Evolutionary conservation across 2,113 vertebrate species (phyloP).

Genomic region (Neoarius graeffei): DNA sequence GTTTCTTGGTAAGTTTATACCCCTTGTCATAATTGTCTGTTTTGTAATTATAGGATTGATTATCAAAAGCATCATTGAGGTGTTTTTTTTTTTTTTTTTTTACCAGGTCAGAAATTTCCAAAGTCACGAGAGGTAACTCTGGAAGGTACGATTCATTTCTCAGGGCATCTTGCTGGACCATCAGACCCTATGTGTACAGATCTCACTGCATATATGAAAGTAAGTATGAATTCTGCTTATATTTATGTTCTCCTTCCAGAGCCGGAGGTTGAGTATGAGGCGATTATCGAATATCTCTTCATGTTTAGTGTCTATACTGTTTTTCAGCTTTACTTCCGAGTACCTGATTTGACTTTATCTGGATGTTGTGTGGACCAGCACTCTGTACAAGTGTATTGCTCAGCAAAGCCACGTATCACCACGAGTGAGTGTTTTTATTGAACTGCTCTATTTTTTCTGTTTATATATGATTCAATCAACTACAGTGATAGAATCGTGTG

Average conservation of each 20-base stretch:
- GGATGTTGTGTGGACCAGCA: slow-evolving; percentile 90
- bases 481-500: background rate
- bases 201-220: slow-evolving; percentile 87
- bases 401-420: slow-evolving; percentile 84
- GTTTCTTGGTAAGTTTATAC: slow-evolving; percentile 78
- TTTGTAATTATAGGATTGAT: background rate
- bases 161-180: slow-evolving; percentile 69
- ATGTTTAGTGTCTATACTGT: background rate
- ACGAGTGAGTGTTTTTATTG: slow-evolving; percentile 76
- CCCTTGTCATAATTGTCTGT: background rate
- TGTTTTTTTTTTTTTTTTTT: background rate
- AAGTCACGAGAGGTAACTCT: slow-evolving; percentile 86
- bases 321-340: slow-evolving; percentile 85
- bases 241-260: background rate
- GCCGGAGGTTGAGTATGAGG: background rate
- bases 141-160: slow-evolving; percentile 80
- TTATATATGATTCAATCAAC: no score
- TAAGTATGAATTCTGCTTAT: slow-evolving; percentile 59
- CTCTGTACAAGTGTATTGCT: slow-evolving; percentile 87
- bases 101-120: slow-evolving; percentile 89
- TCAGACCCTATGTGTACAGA: slow-evolving; percentile 83
- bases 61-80: background rate
- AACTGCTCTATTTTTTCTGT: background rate
- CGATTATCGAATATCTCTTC: background rate
- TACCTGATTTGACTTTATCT: slow-evolving; percentile 88